Evolutionary conservation across 2,888 invertebrate genomes (phyloP), one percentile per base, ranked within the genome.

Genomic region (Eubasilissa splendida): DNA sequence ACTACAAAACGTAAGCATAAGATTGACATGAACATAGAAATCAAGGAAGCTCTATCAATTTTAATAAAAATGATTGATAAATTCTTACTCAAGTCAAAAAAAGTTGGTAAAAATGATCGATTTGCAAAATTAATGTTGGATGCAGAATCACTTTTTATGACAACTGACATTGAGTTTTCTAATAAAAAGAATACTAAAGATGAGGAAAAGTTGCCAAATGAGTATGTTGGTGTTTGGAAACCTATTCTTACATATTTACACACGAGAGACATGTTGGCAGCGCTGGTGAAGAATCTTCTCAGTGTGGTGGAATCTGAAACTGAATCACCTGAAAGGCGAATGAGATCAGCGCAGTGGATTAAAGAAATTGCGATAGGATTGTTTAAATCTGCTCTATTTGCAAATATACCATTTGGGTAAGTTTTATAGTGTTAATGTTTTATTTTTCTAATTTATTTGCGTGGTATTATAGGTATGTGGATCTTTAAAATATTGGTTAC

Each of bases 261-360:
- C 84, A 88, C 89, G 52, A 89, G 90, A 85, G 88, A 91, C 81
- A 85, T 92, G 68, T 84, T 93, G 70, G 85, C 90, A 74, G 86
- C 88, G 9, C 88, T 93, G 79, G 86, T 91, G 70, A 77, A 89
- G 83, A 88, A 88, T 75, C 86, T 92, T 11, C 86, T 91, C 42
- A 86, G 88, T 81, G 84, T 91, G 65, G 88, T 90, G 33, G 86
- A 90, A 83, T 85, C 86, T 77, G 85, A 86, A 78, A 85, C 87
- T 70, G 86, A 86, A 76, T 85, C 85, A 50, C 83, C 84, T 9
- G 85, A 86, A 22, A 90, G 86, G 85, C 86, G 88, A 60, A 85
- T 86, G 9, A 86, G 91, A 31, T 90, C 91, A 83, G 89, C 92
- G n/a, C 86, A 91, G 52, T 92, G 92, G 92, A 86, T 91, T 31